A percentile compares a stretch with the other conserved stretches of the same genome.
Conservation (phyloP, 2,797 vertebrate genomes). For the Acrocephalus scirpaceus region DNA sequence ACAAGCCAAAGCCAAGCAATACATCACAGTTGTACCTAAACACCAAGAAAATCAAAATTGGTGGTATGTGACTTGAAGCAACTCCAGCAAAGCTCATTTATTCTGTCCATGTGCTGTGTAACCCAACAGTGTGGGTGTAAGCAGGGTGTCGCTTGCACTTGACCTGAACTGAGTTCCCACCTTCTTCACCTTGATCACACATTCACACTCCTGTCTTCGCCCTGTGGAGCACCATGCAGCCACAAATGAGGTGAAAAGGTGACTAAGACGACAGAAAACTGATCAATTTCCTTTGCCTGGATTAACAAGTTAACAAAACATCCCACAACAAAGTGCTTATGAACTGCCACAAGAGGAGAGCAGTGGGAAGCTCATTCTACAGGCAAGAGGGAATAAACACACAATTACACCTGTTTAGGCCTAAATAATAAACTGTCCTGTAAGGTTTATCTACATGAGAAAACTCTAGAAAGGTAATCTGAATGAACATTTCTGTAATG, state of each 20-base stretch:
- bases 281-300: not conserved
- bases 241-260: not conserved
- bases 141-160: not conserved
- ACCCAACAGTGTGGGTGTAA: not conserved
- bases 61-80: not conserved
- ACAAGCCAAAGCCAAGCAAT: not conserved
- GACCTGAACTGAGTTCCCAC: not conserved
- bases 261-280: not conserved
- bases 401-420: not conserved
- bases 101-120: not conserved
- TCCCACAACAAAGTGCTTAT: not conserved
- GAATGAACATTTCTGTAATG: conserved; percentile 44
- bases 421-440: not conserved
- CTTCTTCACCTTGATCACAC: not conserved
- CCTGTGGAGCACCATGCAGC: not conserved
- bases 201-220: not conserved
- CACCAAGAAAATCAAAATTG: not conserved
- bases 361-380: not conserved
- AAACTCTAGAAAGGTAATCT: conserved; percentile 33
- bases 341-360: not conserved
- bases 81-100: not conserved
- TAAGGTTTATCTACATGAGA: not conserved
- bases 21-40: not conserved
- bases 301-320: not conserved
- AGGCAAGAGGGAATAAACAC: not conserved